Percentiles rank a stretch among this genome's conserved stretches.
Evolutionary conservation across 2,113 vertebrate genomes (phyloP).

Genomic region (Physeter macrocephalus): DNA sequence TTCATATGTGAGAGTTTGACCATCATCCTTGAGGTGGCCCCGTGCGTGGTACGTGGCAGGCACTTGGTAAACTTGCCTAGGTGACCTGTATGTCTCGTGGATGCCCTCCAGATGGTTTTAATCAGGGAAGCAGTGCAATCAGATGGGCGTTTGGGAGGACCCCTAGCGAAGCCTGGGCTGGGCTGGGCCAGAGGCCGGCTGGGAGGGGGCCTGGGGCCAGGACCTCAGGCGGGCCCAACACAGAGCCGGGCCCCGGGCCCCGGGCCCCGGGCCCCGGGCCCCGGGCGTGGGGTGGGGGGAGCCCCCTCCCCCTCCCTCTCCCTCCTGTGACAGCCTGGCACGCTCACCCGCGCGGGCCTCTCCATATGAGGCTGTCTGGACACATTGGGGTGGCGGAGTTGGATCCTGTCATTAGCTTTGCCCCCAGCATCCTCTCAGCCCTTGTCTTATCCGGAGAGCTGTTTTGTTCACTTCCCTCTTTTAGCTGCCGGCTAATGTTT

Average conservation of each 20-base stretch:
- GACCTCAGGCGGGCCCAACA: background rate
- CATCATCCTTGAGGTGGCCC: background rate
- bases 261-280: no score
- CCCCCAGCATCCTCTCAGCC: background rate
- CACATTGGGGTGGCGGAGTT: background rate
- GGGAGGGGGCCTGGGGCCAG: no score
- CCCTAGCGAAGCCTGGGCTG: accelerated
- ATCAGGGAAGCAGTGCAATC: background rate
- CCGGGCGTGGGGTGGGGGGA: background rate
- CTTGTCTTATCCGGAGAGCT: background rate
- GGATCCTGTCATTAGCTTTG: background rate
- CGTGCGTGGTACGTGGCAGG: accelerated
- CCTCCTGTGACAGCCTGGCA: background rate
- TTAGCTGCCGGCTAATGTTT: background rate
- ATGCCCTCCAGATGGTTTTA: accelerated
- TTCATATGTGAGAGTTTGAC: accelerated
- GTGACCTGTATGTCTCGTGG: background rate
- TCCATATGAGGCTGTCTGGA: background rate
- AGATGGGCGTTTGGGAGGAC: background rate
- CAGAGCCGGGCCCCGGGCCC: background rate
- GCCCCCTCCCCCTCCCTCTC: accelerated
- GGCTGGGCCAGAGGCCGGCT: background rate
- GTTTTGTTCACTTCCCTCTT: background rate
- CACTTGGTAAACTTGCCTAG: background rate
- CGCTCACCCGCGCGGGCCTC: accelerated